Base-by-base conservation (phyloP, 2,797 vertebrate species). In the Pseudochirops cupreus region DNA sequence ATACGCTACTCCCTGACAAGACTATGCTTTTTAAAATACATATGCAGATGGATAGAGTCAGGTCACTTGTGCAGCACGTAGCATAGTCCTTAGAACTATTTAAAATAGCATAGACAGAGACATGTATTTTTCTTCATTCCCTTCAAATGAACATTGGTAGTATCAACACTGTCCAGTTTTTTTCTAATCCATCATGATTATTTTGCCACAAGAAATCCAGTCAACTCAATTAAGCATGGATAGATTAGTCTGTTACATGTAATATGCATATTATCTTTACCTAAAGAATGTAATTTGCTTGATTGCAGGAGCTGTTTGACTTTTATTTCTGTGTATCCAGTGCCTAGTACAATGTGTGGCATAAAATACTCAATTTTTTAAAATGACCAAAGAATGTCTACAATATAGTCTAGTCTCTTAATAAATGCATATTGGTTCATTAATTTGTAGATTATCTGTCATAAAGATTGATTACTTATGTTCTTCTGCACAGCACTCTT, bases 1-100 rank as follows among this genome's bases (percentile, higher is more conserved):
- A 95, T 96, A 94, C 98, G 98, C 98, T 96, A 94, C 98, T 98
- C 98, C 96, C 96, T 98, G 96, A 98, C 96, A 97, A 97, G 98
- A 96, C 31, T 96, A 31, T 97, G 94, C 97, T 98, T 97, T 97
- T 58, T 56, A 5, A 56, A 4, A 56, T 5, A 56, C 18, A 56
- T 24, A 5, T 56, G 5, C 21, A 56, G 96, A 92, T 74, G 62
- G n/a, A 39, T 24, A 39, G 94, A 97, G 95, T 96, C 46, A n/a
- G 96, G 92, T 96, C 96, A 93, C 97, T 94, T 95, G 5, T 2
- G 55, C 57, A 93, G 11, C 0, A 28, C 82, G 97, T 94, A 93
- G 28, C 59, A 16, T 50, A 58, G 21, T 94, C 10, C 24, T 67
- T 4, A n/a, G 6, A 24, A 39, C 3, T 56, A 67, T 91, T 0